phyloP scores from a whole-genome alignment of 2,888 invertebrate species.

The Hipparchia sbordonii region DNA sequence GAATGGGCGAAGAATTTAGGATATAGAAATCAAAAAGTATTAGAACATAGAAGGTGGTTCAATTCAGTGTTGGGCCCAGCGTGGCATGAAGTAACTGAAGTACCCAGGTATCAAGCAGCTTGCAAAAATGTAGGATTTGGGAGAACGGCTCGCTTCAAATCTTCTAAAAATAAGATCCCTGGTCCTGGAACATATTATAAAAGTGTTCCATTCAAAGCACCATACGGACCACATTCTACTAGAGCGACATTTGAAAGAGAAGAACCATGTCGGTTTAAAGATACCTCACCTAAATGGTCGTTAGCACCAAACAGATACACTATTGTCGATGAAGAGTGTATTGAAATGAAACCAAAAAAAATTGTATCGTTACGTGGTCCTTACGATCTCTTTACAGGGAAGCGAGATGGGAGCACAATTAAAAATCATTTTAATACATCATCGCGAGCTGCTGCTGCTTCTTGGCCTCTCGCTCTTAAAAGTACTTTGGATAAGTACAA shows the following conservation, averaged over 20 bases:
- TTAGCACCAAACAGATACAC: slow-evolving; percentile 69
- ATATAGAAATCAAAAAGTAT: slow-evolving; percentile 65
- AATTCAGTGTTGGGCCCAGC: slow-evolving; percentile 63
- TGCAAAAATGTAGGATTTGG: slow-evolving; percentile 68
- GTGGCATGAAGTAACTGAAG: slow-evolving; percentile 56
- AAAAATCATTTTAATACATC: slow-evolving; percentile 78
- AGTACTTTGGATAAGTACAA: slow-evolving; percentile 62
- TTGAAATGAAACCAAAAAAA: slow-evolving; percentile 65
- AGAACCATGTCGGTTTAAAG: slow-evolving; percentile 67
- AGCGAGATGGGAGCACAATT: slow-evolving; percentile 73
- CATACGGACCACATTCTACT: slow-evolving; percentile 63
- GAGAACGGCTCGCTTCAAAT: slow-evolving; percentile 53
- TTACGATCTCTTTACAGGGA: slow-evolving; percentile 76
- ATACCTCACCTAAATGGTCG: slow-evolving; percentile 57
- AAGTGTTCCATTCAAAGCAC: slow-evolving; percentile 57
- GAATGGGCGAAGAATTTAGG: slow-evolving; percentile 72
- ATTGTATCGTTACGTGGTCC: slow-evolving; percentile 67
- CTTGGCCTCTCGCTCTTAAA: slow-evolving; percentile 67
- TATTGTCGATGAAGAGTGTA: slow-evolving; percentile 61
- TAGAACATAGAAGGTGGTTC: slow-evolving; percentile 55
- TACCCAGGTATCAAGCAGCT: slow-evolving; percentile 50
- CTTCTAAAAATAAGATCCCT: slow-evolving; percentile 49
- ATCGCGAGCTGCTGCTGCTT: slow-evolving; percentile 53
- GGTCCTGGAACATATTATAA: slow-evolving; percentile 70
- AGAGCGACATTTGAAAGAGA: slow-evolving; percentile 64